phyloP scores from a whole-genome alignment of 2,888 invertebrate species.

The Phrixothrix hirtus region DNA sequence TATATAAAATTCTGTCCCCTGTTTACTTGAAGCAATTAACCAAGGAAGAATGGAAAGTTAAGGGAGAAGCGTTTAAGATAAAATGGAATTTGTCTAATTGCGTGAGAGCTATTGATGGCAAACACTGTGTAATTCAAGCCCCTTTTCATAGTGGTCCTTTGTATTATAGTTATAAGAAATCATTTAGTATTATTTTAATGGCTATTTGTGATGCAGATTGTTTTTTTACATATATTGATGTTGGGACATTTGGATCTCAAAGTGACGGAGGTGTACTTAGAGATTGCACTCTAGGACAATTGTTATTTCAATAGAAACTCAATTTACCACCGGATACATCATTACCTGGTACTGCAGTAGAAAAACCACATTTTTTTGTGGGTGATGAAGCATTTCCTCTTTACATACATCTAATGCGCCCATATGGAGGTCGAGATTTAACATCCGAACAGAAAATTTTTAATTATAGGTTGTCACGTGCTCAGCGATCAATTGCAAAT shows the following conservation, averaged over 20 bases:
- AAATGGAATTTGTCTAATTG: constrained; percentile 34
- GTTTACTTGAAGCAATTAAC: constrained; percentile 31
- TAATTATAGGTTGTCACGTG: constrained; percentile 25
- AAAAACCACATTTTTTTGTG: constrained; percentile 41
- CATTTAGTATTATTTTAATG: too few species aligned
- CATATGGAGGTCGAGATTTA: constrained; percentile 34
- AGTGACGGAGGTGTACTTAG: constrained; percentile 44
- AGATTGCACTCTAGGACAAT: constrained; percentile 25
- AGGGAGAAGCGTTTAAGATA: constrained; percentile 37
- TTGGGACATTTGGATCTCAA: constrained; percentile 42
- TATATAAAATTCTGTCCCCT: constrained; percentile 36
- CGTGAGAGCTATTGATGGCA: constrained; percentile 40
- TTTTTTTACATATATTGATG: constrained; percentile 44
- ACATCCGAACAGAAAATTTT: constrained; percentile 19
- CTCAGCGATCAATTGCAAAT: constrained; percentile 21
- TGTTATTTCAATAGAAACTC: constrained; percentile 26
- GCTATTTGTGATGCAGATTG: too few species aligned
- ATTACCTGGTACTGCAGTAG: constrained; percentile 37
- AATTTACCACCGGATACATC: constrained; percentile 35
- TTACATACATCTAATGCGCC: constrained; percentile 24
- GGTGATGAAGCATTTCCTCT: constrained; percentile 42
- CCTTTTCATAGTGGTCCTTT: constrained; percentile 40
- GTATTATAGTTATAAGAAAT: too few species aligned
- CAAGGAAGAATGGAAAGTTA: constrained; percentile 37
- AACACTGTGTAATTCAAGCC: constrained; percentile 41